Base-by-base conservation (phyloP, 2,113 vertebrate species). In the Bos indicus region DNA sequence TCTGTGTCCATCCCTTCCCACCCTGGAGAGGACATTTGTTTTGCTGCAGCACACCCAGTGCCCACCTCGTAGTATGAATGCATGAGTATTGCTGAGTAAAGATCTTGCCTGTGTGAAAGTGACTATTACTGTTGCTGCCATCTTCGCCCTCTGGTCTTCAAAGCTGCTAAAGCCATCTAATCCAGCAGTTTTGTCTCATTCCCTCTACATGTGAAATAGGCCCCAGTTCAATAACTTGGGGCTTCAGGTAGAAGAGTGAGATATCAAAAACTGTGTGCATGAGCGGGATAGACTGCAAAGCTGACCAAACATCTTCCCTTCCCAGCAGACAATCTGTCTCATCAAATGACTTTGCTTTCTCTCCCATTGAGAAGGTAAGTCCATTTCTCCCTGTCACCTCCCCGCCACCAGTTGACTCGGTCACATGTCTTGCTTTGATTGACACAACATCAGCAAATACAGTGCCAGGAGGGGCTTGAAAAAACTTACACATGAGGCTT, bases 1-100 rank as follows among this genome's bases (percentile, higher is more conserved):
- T 86, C 17, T 52, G 40, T 86, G 40, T 94, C 81, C 13, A 4
- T 17, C 7, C 7, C 16, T 28, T 21, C 23, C 28, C 30, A 51
- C 33, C 6, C 40, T 43, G 51, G 21, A 57, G 51, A 15, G 40
- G 57, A 80, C 36, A n/a, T 33, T 88, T 59, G 7, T 16, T 30
- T 59, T 6, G 2, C 15, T 16, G 51, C 33, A 51, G 26, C 13
- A 2, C 17, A 21, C 28, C 26, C 33, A 17, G 28, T 6, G 6
- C 43, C 26, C 26, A 7, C 16, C 40, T 28, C 5, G 3, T 1
- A 2, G 21, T 9, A 14, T 3, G 0, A 9, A 5, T 13, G 36
- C 25, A 3, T 10, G 7, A 54, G 3, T 25, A 25, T 28, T 33
- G 43, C 2, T 46, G 56, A 77, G 6, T 28, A 59, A 84, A 36